A percentile compares a stretch with the other conserved stretches of the same genome.
Conservation (phyloP, 1,140 invertebrate species). For the Matsumurasca onukii region DNA sequence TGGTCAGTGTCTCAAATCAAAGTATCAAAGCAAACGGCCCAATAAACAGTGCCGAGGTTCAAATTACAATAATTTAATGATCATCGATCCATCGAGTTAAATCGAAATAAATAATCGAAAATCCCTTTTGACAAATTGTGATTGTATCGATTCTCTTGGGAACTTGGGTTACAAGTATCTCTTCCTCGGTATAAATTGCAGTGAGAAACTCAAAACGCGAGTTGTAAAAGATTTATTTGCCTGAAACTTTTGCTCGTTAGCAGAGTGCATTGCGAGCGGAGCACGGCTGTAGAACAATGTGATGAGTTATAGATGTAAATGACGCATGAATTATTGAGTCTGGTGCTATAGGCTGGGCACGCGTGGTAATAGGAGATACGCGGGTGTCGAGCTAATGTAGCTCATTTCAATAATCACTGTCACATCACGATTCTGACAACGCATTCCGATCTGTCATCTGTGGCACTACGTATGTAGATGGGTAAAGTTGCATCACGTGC, state of each 20-base stretch:
- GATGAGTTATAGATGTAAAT: constrained; percentile 22
- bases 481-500: not conserved
- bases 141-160: too few species aligned
- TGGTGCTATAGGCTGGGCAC: constrained; percentile 4
- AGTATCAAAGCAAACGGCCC: too few species aligned
- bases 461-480: too few species aligned
- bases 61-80: not conserved
- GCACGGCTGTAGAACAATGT: not conserved
- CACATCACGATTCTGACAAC: not conserved
- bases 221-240: not conserved
- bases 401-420: constrained; percentile 7
- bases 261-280: not conserved
- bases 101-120: too few species aligned
- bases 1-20: too few species aligned
- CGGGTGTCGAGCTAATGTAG: not conserved
- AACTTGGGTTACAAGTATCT: not conserved
- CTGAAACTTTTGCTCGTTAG: constrained; percentile 15
- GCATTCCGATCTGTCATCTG: not conserved
- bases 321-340: constrained; percentile 10
- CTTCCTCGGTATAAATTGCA: not conserved
- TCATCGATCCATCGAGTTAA: not conserved
- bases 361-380: not conserved
- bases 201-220: not conserved
- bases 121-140: too few species aligned
- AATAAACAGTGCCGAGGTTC: too few species aligned